Evolutionary conservation across 2,888 invertebrate genomes (phyloP), one percentile per base, ranked within the genome.

Genomic region (Chrysotoxum bicinctum): DNA sequence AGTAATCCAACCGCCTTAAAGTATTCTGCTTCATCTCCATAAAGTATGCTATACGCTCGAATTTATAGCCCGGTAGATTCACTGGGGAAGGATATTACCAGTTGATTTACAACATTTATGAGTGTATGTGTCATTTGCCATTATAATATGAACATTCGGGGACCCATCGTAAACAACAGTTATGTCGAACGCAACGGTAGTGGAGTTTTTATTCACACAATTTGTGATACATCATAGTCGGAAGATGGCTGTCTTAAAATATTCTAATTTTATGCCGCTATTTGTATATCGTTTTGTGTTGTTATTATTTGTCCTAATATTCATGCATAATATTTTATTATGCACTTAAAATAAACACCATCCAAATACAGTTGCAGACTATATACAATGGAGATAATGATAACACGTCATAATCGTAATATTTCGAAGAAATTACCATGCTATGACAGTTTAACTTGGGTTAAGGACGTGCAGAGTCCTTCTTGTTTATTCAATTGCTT

Each of bases 91-190:
- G 26, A 66, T 48, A 69, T 80, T 69, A 69, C 62, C 62, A 69
- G 43, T 16, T 80, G 75, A 80, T 80, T 80, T 69, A 80, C 62
- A 35, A 35, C 60, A 10, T 40, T 52, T 69, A 19, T 62, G 60
- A 30, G 1, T 45, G 43, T 56, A 35, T 37, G 35, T 43, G 52
- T 40, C 50, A 52, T 48, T 73, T 23, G 10, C 48, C 40, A 73
- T 45, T 45, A 50, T 23, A 64, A 37, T n/a, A 50, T 58, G 40
- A 75, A 45, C 16, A 43, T 40, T 30, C 6, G 48, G 69, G 54
- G 75, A 68, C 50, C 21, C 60, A 32, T 62, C 50, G 45, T 60
- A 68, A 68, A 60, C 54, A 74, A 43, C 30, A 45, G 16, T 69
- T 60, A 64, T 62, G 54, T 45, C 30, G 21, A 80, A 56, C 54